Evolutionary conservation across 2,797 vertebrate genomes (phyloP).

Genomic region (Melanotaenia boesemani): DNA sequence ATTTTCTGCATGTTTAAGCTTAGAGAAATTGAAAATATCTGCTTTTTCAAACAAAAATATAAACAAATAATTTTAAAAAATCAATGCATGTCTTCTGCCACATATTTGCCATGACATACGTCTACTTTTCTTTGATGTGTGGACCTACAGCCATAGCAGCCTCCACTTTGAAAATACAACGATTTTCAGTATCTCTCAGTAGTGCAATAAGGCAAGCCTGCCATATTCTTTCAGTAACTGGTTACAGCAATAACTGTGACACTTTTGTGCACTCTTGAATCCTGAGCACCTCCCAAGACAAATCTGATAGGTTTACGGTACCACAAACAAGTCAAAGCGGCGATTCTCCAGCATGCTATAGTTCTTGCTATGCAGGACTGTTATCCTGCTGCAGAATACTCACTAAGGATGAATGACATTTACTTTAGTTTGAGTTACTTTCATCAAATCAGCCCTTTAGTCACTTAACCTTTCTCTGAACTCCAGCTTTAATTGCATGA

Average conservation of each 20-base stretch:
- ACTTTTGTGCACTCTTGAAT: not conserved
- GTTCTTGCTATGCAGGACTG: not conserved
- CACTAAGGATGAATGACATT: slow-evolving; percentile 40
- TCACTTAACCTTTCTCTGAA: slow-evolving; percentile 61
- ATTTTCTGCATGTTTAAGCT: too few species aligned
- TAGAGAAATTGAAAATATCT: too few species aligned
- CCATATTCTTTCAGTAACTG: not conserved
- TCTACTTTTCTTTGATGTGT: too few species aligned
- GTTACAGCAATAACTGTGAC: not conserved
- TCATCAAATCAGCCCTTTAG: slow-evolving; percentile 36
- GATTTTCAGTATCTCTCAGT: not conserved
- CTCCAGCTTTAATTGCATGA: slow-evolving; percentile 47
- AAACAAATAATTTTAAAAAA: not conserved
- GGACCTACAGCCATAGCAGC: too few species aligned
- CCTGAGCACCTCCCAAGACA: not conserved
- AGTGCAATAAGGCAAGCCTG: not conserved
- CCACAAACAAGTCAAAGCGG: not conserved
- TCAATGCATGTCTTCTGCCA: not conserved
- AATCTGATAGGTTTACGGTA: not conserved
- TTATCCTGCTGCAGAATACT: not conserved
- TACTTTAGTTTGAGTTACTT: slow-evolving; percentile 42
- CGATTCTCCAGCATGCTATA: not conserved
- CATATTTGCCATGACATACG: too few species aligned
- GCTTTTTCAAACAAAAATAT: too few species aligned
- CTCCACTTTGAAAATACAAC: too few species aligned